Conservation (phyloP, 1,140 invertebrate species). For the Lucilia cuprina region DNA sequence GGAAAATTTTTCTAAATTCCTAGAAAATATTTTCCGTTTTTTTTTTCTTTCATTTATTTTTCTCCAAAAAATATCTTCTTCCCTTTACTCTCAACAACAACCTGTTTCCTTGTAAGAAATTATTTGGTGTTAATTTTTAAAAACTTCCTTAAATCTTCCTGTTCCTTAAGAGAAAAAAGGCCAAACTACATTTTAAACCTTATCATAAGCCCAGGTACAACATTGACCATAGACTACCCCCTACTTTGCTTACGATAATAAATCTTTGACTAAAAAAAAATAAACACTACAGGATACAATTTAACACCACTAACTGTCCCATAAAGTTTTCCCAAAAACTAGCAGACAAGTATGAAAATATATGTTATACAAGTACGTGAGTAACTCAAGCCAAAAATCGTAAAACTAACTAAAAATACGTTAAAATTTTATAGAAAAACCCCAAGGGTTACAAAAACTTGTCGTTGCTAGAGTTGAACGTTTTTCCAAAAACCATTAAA, state of each 20-base stretch:
- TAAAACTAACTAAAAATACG: not conserved
- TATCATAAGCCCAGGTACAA: not conserved
- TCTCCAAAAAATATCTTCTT: not conserved
- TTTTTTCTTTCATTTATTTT: too few species aligned
- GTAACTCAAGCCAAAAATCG: not conserved
- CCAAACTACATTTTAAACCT: not conserved
- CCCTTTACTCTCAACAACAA: not conserved
- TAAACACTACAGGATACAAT: constrained; percentile 24
- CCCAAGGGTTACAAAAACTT: not conserved
- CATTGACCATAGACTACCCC: not conserved
- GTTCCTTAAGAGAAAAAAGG: not conserved
- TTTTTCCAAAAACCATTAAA: not conserved
- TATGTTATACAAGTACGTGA: not conserved
- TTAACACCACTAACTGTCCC: constrained; percentile 25
- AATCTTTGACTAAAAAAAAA: constrained; percentile 10
- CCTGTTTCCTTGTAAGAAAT: not conserved
- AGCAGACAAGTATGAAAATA: not conserved
- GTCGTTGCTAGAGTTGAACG: not conserved
- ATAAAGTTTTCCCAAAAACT: not conserved
- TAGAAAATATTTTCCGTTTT: too few species aligned
- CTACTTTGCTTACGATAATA: not conserved
- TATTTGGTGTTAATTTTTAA: not conserved
- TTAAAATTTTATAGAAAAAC: not conserved
- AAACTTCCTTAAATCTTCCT: not conserved
- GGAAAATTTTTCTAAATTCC: not conserved